phyloP scores from a whole-genome alignment of 2,888 invertebrate genomes.

The Rotaria sp. region DNA sequence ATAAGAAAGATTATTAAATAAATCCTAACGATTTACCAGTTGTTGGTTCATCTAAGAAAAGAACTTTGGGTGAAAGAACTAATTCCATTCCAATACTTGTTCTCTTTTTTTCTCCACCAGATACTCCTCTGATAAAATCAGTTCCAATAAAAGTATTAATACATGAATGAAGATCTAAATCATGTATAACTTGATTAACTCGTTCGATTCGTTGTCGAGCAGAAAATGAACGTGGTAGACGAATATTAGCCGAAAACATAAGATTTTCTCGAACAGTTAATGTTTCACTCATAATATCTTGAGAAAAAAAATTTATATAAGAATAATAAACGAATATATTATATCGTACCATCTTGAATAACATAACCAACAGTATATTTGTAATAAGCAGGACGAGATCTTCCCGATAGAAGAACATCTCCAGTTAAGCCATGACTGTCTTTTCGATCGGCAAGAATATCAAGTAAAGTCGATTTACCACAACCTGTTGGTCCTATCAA shows the following conservation, averaged over 20 bases:
- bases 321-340: constrained; percentile 41
- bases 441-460: constrained; percentile 52
- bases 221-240: constrained; percentile 47
- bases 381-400: constrained; percentile 51
- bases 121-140: constrained; percentile 54
- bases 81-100: constrained; percentile 56
- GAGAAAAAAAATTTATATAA: too few relatives aligned
- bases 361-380: constrained; percentile 55
- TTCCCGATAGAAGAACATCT: constrained; percentile 50
- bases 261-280: constrained; percentile 48
- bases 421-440: constrained; percentile 48
- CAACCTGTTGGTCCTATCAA: constrained; percentile 55
- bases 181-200: constrained; percentile 50
- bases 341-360: constrained; percentile 51
- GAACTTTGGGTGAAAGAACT: constrained; percentile 53
- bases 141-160: constrained; percentile 54
- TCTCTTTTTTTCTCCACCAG: constrained; percentile 55
- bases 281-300: constrained; percentile 53
- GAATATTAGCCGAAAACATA: constrained; percentile 46
- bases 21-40: constrained; percentile 48
- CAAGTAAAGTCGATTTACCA: constrained; percentile 54
- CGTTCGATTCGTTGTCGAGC: constrained; percentile 44
- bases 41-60: constrained; percentile 56
- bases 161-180: constrained; percentile 50
- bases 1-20: neutral